Evolutionary conservation across 2,797 vertebrate species (phyloP), one percentile per base, ranked within the genome.

Genomic region (Cuniculus paca): DNA sequence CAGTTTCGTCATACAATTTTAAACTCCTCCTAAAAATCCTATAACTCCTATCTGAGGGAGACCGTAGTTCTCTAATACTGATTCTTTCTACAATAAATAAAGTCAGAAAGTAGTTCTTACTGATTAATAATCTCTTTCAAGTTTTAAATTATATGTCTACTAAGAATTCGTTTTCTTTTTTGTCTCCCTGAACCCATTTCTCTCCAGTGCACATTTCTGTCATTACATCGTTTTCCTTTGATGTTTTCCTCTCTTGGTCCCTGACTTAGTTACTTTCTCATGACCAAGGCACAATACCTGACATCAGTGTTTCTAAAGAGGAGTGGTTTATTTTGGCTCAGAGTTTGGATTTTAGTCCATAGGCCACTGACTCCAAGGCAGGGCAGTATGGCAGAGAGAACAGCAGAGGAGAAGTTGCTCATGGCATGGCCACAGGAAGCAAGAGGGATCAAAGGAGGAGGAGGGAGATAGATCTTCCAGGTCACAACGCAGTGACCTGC

Each of bases 21-120:
- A 84, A 91, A 80, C 19, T 81, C 60, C 95, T 94, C 19, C 60
- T 92, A 52, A 58, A 60, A 88, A 70, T 19, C 63, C 10, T 72
- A 1, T 8, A 28, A 31, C 4, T 50, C 65, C 36, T 58, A 8
- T 84, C 13, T 88, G 93, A 88, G n/a, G 39, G 39, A 81, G 45
- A 92, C 42, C 9, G 34, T 6, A 10, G 61, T 2, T 52, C 16
- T 80, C 78, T 1, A 58, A 20, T 6, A 61, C 36, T 10, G 60
- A 34, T 81, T 91, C 6, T 88, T 39, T 86, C 11, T 79, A 88
- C 36, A 54, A 34, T 19, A 77, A 48, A 60, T 60, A 82, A 34
- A 86, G 12, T 70, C 28, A 61, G 65, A 75, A 93, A 94, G 36
- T 75, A 20, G 50, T 77, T 83, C 61, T 95, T 22, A 70, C 10